Evolutionary conservation across 2,888 invertebrate species (phyloP), one percentile per base, ranked within the genome.

Genomic region (Drosophila neotestacea): DNA sequence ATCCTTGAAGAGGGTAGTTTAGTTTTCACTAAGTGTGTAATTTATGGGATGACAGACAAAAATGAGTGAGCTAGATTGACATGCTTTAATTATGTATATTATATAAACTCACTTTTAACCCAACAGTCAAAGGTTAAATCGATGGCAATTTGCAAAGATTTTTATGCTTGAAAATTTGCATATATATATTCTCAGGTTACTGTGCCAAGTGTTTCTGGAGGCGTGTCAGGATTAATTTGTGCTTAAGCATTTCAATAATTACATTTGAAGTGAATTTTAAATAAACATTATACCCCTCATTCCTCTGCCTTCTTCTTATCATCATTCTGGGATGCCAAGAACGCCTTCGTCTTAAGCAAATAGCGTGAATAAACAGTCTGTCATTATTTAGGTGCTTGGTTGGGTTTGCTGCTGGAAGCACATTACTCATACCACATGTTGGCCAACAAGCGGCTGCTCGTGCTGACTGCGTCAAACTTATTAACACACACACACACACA

Each of bases 401-500:
- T 59, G 63, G 44, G 61, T 61, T 58, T 55, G 11, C 50, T 46
- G 22, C 55, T 47, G 61, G 52, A 36, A 52, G 61, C 76, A 39
- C 83, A 88, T 83, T 83, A 79, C 82, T 88, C 84, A 76, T 85
- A 59, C 79, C 63, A 76, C 74, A 73, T 60, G 63, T 58, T 63
- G 64, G 73, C 79, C 66, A 41, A 34, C 41, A 27, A 42, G 22
- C 50, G 46, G 13, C 59, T 46, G 62, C 48, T 55, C 6, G n/a
- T 39, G 44, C 44, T 54, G 55, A 41, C 48, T 56, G 48, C 51
- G 72, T 52, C 58, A 64, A 59, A 62, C 61, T 51, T 74, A 73
- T 61, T 71, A 63, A 47, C 70, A 76, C 60, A 28, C 63, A 60
- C 32, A 27, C 16, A 30, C 48, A 47, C 70, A 76, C 60, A 27